These are phyloP conservation scores for Drosophila anomalata DNA, from an alignment of 2,888 invertebrate genomes.

Conservation along the genomic window DNA sequence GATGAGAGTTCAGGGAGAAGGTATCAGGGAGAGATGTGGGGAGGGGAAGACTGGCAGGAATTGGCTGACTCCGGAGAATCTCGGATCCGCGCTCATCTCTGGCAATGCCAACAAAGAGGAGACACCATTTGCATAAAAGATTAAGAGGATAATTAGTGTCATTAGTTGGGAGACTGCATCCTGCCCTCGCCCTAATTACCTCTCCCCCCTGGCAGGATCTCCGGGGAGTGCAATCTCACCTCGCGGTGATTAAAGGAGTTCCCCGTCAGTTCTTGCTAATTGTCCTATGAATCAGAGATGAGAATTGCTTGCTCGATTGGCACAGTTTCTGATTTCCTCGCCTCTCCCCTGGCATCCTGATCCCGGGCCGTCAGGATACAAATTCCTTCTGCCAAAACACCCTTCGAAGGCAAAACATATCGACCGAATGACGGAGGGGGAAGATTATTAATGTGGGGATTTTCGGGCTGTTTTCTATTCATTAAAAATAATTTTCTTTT, in stretches of 20 bases:
- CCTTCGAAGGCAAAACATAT: neutral
- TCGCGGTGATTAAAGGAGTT: conserved; percentile 22
- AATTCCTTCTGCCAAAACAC: conserved; percentile 42
- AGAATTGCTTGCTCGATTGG: conserved; percentile 56
- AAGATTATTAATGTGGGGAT: conserved; percentile 64
- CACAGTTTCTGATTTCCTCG: conserved; percentile 51
- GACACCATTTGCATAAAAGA: conserved; percentile 73
- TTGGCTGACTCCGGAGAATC: conserved; percentile 4
- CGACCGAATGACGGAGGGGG: conserved; percentile 14
- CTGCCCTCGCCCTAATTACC: conserved; percentile 5
- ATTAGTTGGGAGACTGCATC: conserved; percentile 59
- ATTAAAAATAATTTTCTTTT: conserved; percentile 77
- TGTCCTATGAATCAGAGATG: conserved; percentile 45
- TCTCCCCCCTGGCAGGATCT: neutral
- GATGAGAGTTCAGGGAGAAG: neutral
- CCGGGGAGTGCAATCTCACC: conserved; percentile 24
- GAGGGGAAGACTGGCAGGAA: conserved; percentile 1
- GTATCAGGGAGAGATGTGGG: neutral
- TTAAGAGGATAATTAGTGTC: conserved; percentile 76
- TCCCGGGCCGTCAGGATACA: conserved; percentile 33
- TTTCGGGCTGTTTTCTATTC: conserved; percentile 76
- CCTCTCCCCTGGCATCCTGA: neutral
- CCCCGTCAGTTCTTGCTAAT: conserved; percentile 44
- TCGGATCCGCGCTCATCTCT: conserved; percentile 32
- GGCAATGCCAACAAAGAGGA: conserved; percentile 40